Percentiles rank a stretch among this genome's conserved stretches.
These are phyloP conservation scores for Takifugu rubripes DNA, from an alignment of 2,797 vertebrate genomes.

Conservation along the genomic window DNA sequence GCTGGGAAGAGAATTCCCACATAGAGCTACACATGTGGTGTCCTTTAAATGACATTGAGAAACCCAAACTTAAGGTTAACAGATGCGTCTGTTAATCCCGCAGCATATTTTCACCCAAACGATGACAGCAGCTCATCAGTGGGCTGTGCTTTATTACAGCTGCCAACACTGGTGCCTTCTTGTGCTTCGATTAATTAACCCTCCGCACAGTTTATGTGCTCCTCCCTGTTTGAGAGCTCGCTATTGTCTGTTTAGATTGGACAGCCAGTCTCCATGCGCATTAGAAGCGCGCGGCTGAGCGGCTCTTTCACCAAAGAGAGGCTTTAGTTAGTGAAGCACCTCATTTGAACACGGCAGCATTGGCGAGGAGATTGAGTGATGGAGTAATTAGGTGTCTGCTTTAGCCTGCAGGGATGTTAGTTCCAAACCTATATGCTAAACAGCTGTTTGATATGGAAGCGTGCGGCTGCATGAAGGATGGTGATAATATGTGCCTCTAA, in stretches of 20 bases:
- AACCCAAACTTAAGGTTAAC: too few species aligned
- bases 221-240: constrained; percentile 19
- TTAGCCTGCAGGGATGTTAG: constrained; percentile 45
- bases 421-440: constrained; percentile 58
- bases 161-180: constrained; percentile 16
- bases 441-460: constrained; percentile 48
- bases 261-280: constrained; percentile 52
- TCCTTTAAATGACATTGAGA: too few species aligned
- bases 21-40: too few species aligned
- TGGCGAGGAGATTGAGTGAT: constrained; percentile 57
- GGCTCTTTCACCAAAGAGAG: constrained; percentile 13
- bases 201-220: constrained; percentile 29
- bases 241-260: constrained; percentile 47
- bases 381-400: constrained; percentile 49
- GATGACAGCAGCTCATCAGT: constrained; percentile 1
- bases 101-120: neutral
- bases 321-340: constrained; percentile 25
- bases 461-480: constrained; percentile 3
- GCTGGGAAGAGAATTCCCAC: too few species aligned
- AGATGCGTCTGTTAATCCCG: constrained; percentile 8
- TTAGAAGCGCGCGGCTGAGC: constrained; percentile 36
- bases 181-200: constrained; percentile 56
- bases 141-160: constrained; percentile 1
- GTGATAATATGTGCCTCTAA: neutral
- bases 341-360: constrained; percentile 39